These are phyloP conservation scores for Apocrypta bakeri DNA, from an alignment of 1,140 invertebrate genomes.

Conservation along the genomic window DNA sequence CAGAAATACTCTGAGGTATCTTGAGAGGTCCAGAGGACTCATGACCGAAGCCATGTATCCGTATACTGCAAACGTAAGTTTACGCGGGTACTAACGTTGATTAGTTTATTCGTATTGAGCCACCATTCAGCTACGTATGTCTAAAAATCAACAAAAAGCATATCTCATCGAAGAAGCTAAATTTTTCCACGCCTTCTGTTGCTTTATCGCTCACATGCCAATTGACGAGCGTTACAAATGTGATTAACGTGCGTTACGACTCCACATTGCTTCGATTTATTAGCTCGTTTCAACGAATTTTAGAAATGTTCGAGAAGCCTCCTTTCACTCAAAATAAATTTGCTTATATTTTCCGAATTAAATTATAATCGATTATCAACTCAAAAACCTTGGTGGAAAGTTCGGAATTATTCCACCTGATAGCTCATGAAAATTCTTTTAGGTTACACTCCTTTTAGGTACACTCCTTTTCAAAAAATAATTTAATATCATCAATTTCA, in stretches of 20 bases:
- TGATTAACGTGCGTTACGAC: slow-evolving; percentile 6
- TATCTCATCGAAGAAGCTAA: neutral
- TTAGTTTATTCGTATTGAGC: too few species aligned
- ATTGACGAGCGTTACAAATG: neutral
- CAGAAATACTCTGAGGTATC: slow-evolving; percentile 81
- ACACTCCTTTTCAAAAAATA: neutral
- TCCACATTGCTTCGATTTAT: too few species aligned
- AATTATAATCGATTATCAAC: neutral
- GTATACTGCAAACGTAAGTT: slow-evolving; percentile 78
- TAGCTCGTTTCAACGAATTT: neutral
- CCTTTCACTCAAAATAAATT: too few species aligned
- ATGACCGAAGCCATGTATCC: slow-evolving; percentile 80
- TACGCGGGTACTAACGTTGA: neutral
- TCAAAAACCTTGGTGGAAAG: neutral
- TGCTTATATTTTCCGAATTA: too few species aligned
- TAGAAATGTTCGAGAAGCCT: neutral
- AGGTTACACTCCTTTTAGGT: too few species aligned
- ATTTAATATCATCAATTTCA: too few species aligned
- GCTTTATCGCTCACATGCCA: neutral
- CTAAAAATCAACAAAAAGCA: neutral
- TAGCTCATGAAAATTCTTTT: too few species aligned
- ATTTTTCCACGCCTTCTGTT: neutral
- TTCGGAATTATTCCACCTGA: neutral
- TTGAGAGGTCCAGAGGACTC: slow-evolving; percentile 79
- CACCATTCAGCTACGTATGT: too few species aligned